Evolutionary conservation across 2,797 vertebrate species (phyloP).

Genomic region (Perdix hodgsoniae): DNA sequence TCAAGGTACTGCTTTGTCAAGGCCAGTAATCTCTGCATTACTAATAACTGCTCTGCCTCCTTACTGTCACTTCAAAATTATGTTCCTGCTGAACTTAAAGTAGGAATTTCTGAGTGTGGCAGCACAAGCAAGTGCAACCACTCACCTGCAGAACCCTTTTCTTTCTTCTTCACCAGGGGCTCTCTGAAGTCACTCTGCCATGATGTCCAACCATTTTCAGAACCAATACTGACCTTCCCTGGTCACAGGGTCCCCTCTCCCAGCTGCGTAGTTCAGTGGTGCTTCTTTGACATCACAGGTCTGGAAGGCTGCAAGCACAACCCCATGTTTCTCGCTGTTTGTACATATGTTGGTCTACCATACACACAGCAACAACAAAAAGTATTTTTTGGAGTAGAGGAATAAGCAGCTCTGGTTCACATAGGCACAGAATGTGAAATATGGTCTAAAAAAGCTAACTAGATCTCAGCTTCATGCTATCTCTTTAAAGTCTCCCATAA

Average conservation of each 20-base stretch:
- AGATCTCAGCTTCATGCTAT: not conserved
- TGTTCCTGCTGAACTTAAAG: not conserved
- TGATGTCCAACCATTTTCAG: not conserved
- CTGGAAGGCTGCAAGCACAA: not conserved
- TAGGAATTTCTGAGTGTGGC: not conserved
- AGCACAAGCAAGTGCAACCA: not conserved
- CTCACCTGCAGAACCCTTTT: not conserved
- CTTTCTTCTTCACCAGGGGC: not conserved
- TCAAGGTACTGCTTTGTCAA: not conserved
- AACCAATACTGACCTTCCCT: accelerated
- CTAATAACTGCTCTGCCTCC: not conserved
- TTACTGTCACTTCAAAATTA: not conserved
- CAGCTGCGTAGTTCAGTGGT: not conserved
- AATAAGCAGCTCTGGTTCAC: not conserved
- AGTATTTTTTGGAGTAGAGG: not conserved
- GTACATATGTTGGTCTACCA: not conserved
- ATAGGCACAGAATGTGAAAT: not conserved
- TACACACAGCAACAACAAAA: not conserved
- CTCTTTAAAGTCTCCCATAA: not conserved
- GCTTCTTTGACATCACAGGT: not conserved
- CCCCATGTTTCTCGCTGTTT: not conserved
- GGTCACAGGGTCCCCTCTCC: not conserved
- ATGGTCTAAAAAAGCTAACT: not conserved
- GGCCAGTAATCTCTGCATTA: not conserved
- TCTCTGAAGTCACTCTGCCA: not conserved